Evolutionary conservation across 2,797 vertebrate species (phyloP), one percentile per base, ranked within the genome.

Genomic region (Urocyon cinereoargenteus): DNA sequence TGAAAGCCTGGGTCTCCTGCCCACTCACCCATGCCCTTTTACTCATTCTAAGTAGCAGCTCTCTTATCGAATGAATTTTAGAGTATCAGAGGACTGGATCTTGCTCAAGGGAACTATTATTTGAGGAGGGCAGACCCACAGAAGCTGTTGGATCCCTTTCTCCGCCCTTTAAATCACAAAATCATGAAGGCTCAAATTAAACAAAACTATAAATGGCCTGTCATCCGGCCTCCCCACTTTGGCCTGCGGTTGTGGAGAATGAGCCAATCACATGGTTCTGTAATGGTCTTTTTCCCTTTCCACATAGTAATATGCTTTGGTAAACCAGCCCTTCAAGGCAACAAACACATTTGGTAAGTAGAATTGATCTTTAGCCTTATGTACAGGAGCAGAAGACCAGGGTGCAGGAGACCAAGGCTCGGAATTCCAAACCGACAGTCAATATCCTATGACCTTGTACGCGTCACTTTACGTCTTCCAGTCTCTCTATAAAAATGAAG

Each of bases 131-230:
- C 2, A 89, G 36, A 55, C 3, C 49, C 59, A 34, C 59, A 53
- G 55, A 75, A 70, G 45, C 10, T 28, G 1, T 6, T 31, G 3
- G 24, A 36, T 45, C 0, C 5, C 21, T 86, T 75, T 61, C 15
- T 94, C 2, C 86, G 73, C n/a, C 40, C 40, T 78, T 12, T 66
- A 73, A 94, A 90, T 87, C 75, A 81, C 49, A n/a, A 96, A 92
- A 15, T 77, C 70, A n/a, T 68, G 34, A 61, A 49, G 10, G 34
- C 49, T 90, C 21, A 59, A 62, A 78, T 78, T 88, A 45, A 73
- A 31, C 12, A 68, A 73, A 86, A 61, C 68, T 81, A 10, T 40
- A 84, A 83, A 62, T 57, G 34, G 5, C 2, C 22, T 81, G 11
- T 55, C 40, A n/a, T 78, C 59, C 4, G 68, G 3, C 24, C 24